A percentile compares a stretch with the other conserved stretches of the same genome.
phyloP scores from a whole-genome alignment of 2,113 vertebrate genomes.

The Numenius arquata region DNA sequence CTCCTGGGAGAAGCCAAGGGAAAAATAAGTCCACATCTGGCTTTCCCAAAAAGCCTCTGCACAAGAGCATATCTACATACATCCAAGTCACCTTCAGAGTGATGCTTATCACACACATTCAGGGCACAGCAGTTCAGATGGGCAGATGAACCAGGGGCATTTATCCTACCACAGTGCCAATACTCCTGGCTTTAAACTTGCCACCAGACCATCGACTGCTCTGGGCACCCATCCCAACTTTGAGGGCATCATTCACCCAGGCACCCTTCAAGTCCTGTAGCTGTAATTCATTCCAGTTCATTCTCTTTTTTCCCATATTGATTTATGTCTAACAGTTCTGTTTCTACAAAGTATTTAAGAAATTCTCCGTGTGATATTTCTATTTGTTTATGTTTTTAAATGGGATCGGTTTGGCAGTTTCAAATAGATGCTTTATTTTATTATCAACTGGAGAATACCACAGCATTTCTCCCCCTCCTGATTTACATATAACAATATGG shows the following conservation, averaged over 20 bases:
- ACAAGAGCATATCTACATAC: fast-evolving
- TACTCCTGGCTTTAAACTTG: not conserved
- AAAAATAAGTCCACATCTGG: fast-evolving
- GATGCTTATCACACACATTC: not conserved
- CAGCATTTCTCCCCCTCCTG: not conserved
- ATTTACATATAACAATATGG: not conserved
- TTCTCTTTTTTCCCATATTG: not conserved
- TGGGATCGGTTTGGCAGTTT: not conserved
- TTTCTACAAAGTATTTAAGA: not conserved
- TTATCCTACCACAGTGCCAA: not conserved
- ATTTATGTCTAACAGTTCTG: not conserved
- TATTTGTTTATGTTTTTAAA: not conserved
- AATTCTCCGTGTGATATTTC: not conserved
- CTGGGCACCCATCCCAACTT: not conserved
- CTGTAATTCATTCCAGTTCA: not conserved
- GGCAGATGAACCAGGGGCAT: not conserved
- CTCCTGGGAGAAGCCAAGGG: not conserved
- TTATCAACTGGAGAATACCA: not conserved
- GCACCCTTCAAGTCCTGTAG: not conserved
- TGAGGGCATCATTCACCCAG: not conserved
- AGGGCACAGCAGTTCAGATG: not conserved
- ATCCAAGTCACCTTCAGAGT: not conserved
- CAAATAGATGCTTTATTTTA: not conserved
- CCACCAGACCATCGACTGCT: not conserved
- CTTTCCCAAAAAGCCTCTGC: not conserved